These are phyloP conservation scores for Pelochelys cantorii DNA, from an alignment of 2,797 vertebrate species.

Conservation along the genomic window DNA sequence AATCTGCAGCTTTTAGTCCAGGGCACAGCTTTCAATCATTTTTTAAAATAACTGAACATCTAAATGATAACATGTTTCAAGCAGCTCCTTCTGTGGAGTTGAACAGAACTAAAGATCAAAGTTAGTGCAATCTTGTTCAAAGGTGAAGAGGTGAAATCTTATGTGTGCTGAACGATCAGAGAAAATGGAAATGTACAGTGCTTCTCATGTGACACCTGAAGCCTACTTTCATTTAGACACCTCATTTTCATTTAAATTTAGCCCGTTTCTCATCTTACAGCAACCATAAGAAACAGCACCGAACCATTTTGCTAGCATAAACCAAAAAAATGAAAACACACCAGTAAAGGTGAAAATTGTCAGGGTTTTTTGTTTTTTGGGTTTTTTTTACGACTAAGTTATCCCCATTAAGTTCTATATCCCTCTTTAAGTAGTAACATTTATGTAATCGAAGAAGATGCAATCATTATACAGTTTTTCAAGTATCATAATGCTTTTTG, in stretches of 20 bases:
- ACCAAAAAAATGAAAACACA: constrained; percentile 51
- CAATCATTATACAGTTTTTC: constrained; percentile 39
- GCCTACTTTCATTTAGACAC: constrained; percentile 73
- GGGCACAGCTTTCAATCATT: constrained; percentile 14
- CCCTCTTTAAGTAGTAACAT: constrained; percentile 34
- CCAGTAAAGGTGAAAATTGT: constrained; percentile 34
- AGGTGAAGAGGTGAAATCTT: constrained; percentile 71
- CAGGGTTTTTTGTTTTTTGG: neutral
- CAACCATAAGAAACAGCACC: constrained; percentile 15
- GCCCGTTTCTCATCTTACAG: constrained; percentile 35
- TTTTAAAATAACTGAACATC: constrained; percentile 14
- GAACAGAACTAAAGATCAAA: constrained; percentile 75
- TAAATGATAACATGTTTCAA: constrained; percentile 72
- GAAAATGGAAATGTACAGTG: constrained; percentile 59
- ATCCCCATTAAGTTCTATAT: constrained; percentile 23
- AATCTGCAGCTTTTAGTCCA: constrained; percentile 53
- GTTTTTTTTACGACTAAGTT: constrained; percentile 20
- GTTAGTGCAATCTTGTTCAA: constrained; percentile 68
- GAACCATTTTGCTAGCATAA: neutral
- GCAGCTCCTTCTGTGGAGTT: constrained; percentile 66
- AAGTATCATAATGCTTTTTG: constrained; percentile 43
- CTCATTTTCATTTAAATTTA: constrained; percentile 71
- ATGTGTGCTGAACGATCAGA: constrained; percentile 73
- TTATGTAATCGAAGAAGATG: constrained; percentile 45
- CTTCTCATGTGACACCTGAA: constrained; percentile 62